Evolutionary conservation across 1,140 invertebrate species (phyloP).

Genomic region (Drosophila subobscura): DNA sequence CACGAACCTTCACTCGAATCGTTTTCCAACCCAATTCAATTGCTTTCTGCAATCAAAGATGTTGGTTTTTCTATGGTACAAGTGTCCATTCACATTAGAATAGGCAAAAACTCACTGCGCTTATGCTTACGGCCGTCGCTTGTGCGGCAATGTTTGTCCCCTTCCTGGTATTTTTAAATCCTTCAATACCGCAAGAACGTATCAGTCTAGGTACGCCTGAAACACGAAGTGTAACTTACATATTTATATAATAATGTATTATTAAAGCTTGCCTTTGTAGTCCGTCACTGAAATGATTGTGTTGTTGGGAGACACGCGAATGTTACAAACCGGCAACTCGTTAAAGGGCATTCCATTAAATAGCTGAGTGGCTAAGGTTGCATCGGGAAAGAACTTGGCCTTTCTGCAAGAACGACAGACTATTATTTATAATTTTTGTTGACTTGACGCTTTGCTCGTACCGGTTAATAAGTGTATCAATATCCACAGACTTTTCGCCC

Average conservation of each 20-base stretch:
- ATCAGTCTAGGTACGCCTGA: conserved; percentile 86
- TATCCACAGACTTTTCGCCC: conserved; percentile 87
- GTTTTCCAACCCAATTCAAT: conserved; percentile 89
- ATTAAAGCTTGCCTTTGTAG: conserved; percentile 85
- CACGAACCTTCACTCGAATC: conserved; percentile 90
- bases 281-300: conserved; percentile 92
- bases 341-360: conserved; percentile 91
- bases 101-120: conserved; percentile 52
- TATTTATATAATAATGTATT: neutral
- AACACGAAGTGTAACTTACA: neutral
- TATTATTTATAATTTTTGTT: conserved; percentile 38
- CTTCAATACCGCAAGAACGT: conserved; percentile 93
- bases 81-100: neutral
- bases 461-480: conserved; percentile 84
- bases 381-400: conserved; percentile 89
- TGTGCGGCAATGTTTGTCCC: conserved; percentile 98
- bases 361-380: conserved; percentile 88
- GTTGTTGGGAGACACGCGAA: conserved; percentile 93
- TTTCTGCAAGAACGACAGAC: conserved; percentile 84
- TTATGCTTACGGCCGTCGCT: conserved; percentile 90
- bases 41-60: conserved; percentile 86
- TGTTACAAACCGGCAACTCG: conserved; percentile 92
- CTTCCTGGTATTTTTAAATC: conserved; percentile 97
- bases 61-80: too few species aligned
- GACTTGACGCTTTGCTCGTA: conserved; percentile 40